Percentiles rank a stretch among this genome's conserved stretches.
These are phyloP conservation scores for Philonicus albiceps DNA, from an alignment of 2,888 invertebrate species.

Conservation along the genomic window DNA sequence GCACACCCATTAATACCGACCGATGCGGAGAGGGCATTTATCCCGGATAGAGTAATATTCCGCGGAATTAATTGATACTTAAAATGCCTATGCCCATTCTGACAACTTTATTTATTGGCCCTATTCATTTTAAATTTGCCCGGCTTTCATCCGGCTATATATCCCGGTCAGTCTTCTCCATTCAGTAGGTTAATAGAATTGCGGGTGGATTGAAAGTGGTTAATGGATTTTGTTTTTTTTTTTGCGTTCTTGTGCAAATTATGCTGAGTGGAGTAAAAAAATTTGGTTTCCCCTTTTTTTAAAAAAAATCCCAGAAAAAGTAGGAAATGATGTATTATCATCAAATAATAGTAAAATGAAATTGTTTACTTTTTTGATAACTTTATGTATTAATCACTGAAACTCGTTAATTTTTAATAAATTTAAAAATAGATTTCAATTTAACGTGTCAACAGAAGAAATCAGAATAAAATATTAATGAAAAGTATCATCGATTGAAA, in stretches of 20 bases:
- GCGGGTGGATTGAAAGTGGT: not conserved
- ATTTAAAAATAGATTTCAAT: not conserved
- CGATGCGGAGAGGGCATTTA: not conserved
- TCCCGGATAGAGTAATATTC: not conserved
- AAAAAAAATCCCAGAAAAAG: not conserved
- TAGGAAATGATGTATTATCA: not conserved
- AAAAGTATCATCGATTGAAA: not conserved
- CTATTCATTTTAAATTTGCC: not conserved
- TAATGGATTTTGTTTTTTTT: not conserved
- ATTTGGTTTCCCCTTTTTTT: not conserved
- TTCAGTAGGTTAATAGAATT: not conserved
- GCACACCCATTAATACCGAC: not conserved
- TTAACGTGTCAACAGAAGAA: not conserved
- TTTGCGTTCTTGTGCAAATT: not conserved
- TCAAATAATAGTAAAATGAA: not conserved
- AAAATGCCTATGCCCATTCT: not conserved
- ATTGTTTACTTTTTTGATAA: not conserved
- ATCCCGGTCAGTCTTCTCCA: not conserved
- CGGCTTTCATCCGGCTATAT: not conserved
- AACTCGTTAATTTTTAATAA: not conserved
- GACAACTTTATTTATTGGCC: not conserved
- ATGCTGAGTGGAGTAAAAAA: not conserved
- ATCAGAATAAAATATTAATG: not conserved
- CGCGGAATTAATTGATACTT: conserved; percentile 28
- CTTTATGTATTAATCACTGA: not conserved